Base-by-base conservation (phyloP, 2,113 vertebrate genomes). In the Eulemur rufifrons region DNA sequence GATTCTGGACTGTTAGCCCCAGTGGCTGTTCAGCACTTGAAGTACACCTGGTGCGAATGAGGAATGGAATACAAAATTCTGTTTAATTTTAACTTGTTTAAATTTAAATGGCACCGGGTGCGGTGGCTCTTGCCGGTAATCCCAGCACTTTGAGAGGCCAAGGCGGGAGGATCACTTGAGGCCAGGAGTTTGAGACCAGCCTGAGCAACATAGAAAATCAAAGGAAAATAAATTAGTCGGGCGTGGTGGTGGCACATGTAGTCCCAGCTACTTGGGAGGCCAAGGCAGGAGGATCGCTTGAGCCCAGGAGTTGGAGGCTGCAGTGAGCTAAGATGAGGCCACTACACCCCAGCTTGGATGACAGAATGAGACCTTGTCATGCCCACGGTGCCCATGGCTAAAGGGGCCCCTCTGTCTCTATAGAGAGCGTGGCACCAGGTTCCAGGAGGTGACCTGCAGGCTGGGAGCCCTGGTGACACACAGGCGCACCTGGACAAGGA, bases 1-100 rank as follows among this genome's bases (percentile, higher is more conserved):
- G 20, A 27, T 4, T 69, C n/a, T 29, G 68, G 0, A 2, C 20
- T 2, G 0, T 17, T 1, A 0, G 56, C 47, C 20, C 0, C 14
- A 45, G 3, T 11, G 37, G 8, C 25, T 42, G 0, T n/a, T 45
- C 45, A 52, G 69, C 20, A 2, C 52, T 59, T 76, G 21, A 69
- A 23, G 7, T 76, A 2, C 17, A 32, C 8, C 56, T 29, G 47
- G 2, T 32, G 29, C 0, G 0, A n/a, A 25, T 8, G 29, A 82
- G 84, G 25, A n/a, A 3, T 3, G 8, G 78, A 21, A 32, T 0
- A 1, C 18, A 9, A 7, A 10, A 5, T 47, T 69, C 27, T 14
- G 3, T 15, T 34, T 23, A 5, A 42, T 18, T 8, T 56, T 59
- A 13, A 27, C 25, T 61, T 1, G 45, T 15, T 25, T 59, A 6